A percentile compares a stretch with the other conserved stretches of the same genome.
These are phyloP conservation scores for Strigamia crassipes DNA, from an alignment of 2,888 invertebrate genomes.

Conservation along the genomic window DNA sequence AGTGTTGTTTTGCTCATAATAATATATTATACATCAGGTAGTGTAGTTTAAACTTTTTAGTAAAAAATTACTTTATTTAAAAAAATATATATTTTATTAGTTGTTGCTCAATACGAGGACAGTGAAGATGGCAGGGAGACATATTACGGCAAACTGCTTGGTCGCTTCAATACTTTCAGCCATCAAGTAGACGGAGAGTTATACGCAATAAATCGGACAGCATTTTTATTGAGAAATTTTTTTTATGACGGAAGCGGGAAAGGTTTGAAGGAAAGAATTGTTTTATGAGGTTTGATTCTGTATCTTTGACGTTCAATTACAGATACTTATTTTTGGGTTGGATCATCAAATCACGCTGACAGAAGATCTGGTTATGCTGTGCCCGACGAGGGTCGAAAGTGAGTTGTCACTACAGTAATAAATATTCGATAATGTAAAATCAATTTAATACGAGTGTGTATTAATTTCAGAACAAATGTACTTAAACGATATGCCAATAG, in stretches of 20 bases:
- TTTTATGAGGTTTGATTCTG: not conserved
- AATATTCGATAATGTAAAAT: not conserved
- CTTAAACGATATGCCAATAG: conserved; percentile 81
- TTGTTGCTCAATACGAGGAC: not conserved
- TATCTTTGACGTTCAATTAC: conserved; percentile 42
- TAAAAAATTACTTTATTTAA: not conserved
- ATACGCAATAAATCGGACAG: conserved; percentile 85
- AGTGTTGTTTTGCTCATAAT: not conserved
- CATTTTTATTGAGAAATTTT: conserved; percentile 77
- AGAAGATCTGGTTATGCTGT: conserved; percentile 90
- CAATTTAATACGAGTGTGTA: conserved; percentile 45
- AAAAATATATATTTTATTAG: not conserved
- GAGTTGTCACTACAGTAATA: conserved; percentile 54
- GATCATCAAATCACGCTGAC: conserved; percentile 76
- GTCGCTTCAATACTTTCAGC: conserved; percentile 86
- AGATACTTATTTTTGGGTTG: conserved; percentile 93
- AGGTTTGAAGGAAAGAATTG: conserved; percentile 49
- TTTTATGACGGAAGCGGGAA: conserved; percentile 89
- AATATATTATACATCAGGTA: not conserved
- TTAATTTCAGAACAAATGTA: conserved; percentile 74
- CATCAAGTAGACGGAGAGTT: conserved; percentile 85
- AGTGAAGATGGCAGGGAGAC: conserved; percentile 48
- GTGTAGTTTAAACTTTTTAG: not conserved
- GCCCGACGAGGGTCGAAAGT: conserved; percentile 85
- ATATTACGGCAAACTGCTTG: conserved; percentile 72